Evolutionary conservation across 2,888 invertebrate species (phyloP).

Genomic region (Hololepta plana): DNA sequence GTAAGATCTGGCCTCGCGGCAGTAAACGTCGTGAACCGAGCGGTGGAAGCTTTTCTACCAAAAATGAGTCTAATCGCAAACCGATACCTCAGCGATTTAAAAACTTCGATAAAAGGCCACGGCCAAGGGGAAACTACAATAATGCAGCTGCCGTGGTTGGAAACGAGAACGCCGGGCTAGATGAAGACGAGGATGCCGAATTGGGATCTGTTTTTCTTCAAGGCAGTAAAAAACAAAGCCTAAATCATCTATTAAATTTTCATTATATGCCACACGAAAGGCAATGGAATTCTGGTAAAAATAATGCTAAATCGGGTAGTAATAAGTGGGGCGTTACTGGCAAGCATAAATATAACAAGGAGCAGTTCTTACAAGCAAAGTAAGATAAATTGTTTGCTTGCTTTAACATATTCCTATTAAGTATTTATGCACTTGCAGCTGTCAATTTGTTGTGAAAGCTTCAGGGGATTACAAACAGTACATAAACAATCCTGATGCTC

Average conservation of each 20-base stretch:
- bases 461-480: conserved; percentile 64
- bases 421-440: conserved; percentile 36
- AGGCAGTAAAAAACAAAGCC: conserved; percentile 81
- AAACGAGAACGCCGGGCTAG: conserved; percentile 45
- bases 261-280: conserved; percentile 52
- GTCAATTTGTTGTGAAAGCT: conserved; percentile 85
- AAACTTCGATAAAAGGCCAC: conserved; percentile 52
- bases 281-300: conserved; percentile 16
- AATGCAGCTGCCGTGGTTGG: conserved; percentile 34
- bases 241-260: conserved; percentile 89
- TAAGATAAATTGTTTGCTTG: conserved; percentile 33
- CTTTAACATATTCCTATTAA: neutral
- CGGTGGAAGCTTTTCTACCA: conserved; percentile 32
- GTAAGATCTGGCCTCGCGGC: conserved; percentile 44
- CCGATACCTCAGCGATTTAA: conserved; percentile 46
- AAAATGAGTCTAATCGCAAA: conserved; percentile 51
- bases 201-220: conserved; percentile 65
- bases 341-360: conserved; percentile 72
- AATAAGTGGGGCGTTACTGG: conserved; percentile 29
- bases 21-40: conserved; percentile 45
- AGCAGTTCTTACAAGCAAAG: conserved; percentile 89
- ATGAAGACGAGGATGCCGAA: conserved; percentile 43
- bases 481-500: conserved; percentile 65
- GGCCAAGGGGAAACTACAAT: conserved; percentile 42
- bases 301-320: conserved; percentile 7